Base-by-base conservation (phyloP, 2,113 vertebrate species). In the Willisornis vidua region DNA sequence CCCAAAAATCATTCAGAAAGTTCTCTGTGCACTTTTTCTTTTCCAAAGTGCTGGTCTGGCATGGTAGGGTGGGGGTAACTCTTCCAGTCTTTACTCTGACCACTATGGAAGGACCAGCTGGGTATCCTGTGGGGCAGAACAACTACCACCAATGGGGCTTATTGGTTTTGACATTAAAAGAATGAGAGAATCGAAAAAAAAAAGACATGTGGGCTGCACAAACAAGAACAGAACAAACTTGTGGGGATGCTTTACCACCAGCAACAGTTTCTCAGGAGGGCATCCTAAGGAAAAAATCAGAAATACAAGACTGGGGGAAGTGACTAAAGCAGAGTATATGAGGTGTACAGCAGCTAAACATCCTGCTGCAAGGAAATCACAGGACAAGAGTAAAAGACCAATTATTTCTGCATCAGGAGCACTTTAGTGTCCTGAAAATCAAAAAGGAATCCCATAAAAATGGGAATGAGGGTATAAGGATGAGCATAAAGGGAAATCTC, bases 391-490 rank as follows among this genome's bases (percentile, higher is more conserved):
- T 88, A 93, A 92, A 95, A 90, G 85, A 48, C 55, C 39, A 46
- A 59, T 84, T 84, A 90, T 54, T 95, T 85, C 75, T 94, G 85
- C 63, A 90, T 92, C 83, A 94, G 93, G 59, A 93, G 85, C 85
- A 80, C 59, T 94, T 90, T 76, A 93, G 79, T 80, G 67, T 80
- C 63, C 92, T 88, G 94, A 63, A 97, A 94, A 88, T 71, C 90
- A 83, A 74, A 91, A 95, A 86, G 37, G 35, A 92, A 87, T 90
- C 82, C 88, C 66, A 85, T 93, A 92, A 93, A 95, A 93, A 76
- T 12, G 19, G 37, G 92, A 85, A 86, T 80, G 82, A 80, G 59
- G 6, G 68, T 62, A 12, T 68, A 85, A 87, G 78, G 58, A 75
- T 71, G 67, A 90, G 55, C 33, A 37, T 86, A 92, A 90, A 95